Percentiles rank a stretch among this genome's conserved stretches.
These are phyloP conservation scores for Lasioglossum leucozonium DNA, from an alignment of 2,888 invertebrate genomes.

Conservation along the genomic window DNA sequence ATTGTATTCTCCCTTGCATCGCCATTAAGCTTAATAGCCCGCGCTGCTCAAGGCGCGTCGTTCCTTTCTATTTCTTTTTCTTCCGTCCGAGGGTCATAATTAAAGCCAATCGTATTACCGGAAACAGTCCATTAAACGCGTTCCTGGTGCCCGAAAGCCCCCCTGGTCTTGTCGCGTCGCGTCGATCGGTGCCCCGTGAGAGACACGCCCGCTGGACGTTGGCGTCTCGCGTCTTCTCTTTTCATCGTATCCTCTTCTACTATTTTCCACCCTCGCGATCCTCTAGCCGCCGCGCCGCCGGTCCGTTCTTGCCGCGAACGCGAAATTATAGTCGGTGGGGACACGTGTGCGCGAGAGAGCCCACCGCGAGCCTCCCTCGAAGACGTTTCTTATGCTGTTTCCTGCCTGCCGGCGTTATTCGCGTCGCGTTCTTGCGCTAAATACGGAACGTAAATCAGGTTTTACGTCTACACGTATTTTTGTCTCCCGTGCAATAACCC, in stretches of 20 bases:
- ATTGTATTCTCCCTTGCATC: conserved; percentile 71
- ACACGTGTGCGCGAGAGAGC: neutral
- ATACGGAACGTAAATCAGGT: conserved; percentile 63
- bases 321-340: neutral
- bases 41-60: conserved; percentile 62
- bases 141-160: conserved; percentile 52
- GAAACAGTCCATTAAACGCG: conserved; percentile 69
- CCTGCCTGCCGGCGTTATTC: conserved; percentile 18
- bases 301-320: neutral
- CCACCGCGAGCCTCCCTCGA: neutral
- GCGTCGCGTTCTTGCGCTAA: conserved; percentile 57
- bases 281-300: neutral
- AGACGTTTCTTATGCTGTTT: conserved; percentile 1
- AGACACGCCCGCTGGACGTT: conserved; percentile 3
- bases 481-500: conserved; percentile 65
- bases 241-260: conserved; percentile 1
- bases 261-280: neutral
- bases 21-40: conserved; percentile 73
- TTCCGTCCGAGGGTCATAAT: conserved; percentile 59
- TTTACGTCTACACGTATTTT: conserved; percentile 64
- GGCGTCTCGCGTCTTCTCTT: neutral
- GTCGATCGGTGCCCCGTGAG: conserved; percentile 44
- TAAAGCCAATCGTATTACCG: conserved; percentile 74
- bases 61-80: conserved; percentile 36
- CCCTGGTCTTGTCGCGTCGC: neutral